A percentile compares a stretch with the other conserved stretches of the same genome.
Conservation (phyloP, 2,797 vertebrate species). For the Ctenopoma kingsleyae region DNA sequence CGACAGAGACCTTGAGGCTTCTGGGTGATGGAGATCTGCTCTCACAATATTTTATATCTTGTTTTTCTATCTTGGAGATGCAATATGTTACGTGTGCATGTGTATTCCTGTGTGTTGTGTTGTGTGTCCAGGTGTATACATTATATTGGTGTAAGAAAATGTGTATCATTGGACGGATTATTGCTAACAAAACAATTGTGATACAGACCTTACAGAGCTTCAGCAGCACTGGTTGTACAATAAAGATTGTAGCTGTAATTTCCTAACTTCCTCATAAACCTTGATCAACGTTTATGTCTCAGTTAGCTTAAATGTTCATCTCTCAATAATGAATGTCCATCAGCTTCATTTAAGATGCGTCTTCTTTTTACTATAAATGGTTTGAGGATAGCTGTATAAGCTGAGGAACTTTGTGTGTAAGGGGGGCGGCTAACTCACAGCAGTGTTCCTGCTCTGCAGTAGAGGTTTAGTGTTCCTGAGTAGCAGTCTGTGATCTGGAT, state of each 20-base stretch:
- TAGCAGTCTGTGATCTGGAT: conserved; percentile 94
- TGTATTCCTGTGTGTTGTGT: conserved; percentile 4
- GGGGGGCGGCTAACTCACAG: conserved; percentile 84
- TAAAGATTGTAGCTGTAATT: conserved; percentile 8
- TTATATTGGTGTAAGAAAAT: conserved; percentile 32
- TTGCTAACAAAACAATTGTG: background rate
- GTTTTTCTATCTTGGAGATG: conserved; percentile 5
- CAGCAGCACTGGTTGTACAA: conserved; percentile 8
- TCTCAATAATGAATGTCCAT: conserved; percentile 2
- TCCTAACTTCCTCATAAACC: background rate
- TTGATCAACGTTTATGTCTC: conserved; percentile 3
- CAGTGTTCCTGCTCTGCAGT: conserved; percentile 97
- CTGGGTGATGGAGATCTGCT: conserved; percentile 78
- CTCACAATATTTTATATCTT: conserved; percentile 24
- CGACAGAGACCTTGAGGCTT: conserved; percentile 82
- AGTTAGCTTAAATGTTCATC: background rate
- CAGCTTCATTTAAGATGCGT: background rate
- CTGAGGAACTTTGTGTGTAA: background rate
- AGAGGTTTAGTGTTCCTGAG: conserved; percentile 95
- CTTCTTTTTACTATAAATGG: background rate
- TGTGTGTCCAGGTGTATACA: conserved; percentile 7
- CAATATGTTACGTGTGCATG: conserved; percentile 23
- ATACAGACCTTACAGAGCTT: background rate
- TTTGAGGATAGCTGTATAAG: background rate
- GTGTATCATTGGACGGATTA: conserved; percentile 9